Percentiles rank a stretch among this genome's conserved stretches.
These are phyloP conservation scores for Nothobranchius furzeri DNA, from an alignment of 2,113 vertebrate genomes.

Conservation along the genomic window DNA sequence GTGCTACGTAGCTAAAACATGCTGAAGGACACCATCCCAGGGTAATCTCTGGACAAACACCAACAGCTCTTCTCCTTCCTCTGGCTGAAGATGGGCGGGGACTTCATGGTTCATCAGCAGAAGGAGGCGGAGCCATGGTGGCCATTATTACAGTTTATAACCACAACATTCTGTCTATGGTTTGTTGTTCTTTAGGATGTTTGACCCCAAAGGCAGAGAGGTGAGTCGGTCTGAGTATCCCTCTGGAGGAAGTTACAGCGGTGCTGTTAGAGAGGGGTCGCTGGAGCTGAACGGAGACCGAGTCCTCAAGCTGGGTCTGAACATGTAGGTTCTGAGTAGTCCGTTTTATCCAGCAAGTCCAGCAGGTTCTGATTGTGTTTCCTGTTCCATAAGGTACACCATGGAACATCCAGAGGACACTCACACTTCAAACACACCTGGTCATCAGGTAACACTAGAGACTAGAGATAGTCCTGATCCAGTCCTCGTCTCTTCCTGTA, in stretches of 20 bases:
- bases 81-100: no score
- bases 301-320: slow-evolving; percentile 87
- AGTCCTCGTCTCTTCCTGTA: no score
- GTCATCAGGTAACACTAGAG: slow-evolving; percentile 78
- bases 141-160: no score
- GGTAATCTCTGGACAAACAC: no score
- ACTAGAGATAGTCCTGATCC: no score
- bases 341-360: neutral
- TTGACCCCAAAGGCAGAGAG: slow-evolving; percentile 82
- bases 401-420: slow-evolving; percentile 82
- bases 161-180: neutral
- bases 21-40: no score
- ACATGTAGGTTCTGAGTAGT: slow-evolving; percentile 84
- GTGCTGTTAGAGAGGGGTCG: slow-evolving; percentile 82
- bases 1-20: no score
- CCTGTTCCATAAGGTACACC: slow-evolving; percentile 81
- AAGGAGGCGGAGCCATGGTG: no score
- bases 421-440: slow-evolving; percentile 71
- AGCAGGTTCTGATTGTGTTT: neutral
- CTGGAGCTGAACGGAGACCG: slow-evolving; percentile 90
- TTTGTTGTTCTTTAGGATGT: slow-evolving; percentile 68
- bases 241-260: slow-evolving; percentile 81
- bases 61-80: no score
- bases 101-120: no score
- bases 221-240: slow-evolving; percentile 81